Conservation (phyloP, 2,888 invertebrate species). For the Monopis laevigella region DNA sequence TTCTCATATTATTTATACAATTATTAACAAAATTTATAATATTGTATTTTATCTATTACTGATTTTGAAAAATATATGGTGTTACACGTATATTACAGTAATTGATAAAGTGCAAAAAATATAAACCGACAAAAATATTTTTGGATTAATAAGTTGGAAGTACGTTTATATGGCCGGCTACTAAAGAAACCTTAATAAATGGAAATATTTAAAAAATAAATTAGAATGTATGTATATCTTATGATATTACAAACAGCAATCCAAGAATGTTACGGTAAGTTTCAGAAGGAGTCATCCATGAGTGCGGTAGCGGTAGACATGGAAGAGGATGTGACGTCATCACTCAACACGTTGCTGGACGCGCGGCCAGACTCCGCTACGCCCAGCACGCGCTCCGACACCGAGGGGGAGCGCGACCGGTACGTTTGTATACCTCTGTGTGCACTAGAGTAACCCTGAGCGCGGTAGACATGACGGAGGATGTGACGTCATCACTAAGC, state of each 20-base stretch:
- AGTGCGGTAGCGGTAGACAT: slow-evolving; percentile 91
- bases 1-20: no score
- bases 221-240: background rate
- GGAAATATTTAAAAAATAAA: background rate
- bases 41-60: no score
- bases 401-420: slow-evolving; percentile 48
- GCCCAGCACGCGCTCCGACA: slow-evolving; percentile 42
- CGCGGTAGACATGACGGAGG: background rate
- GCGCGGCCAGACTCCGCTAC: slow-evolving; percentile 70
- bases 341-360: slow-evolving; percentile 89
- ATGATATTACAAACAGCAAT: background rate
- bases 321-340: slow-evolving; percentile 93
- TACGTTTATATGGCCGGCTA: no score
- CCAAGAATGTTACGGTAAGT: slow-evolving; percentile 29
- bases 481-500: background rate
- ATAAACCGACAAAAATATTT: no score
- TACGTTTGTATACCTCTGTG: slow-evolving; percentile 18
- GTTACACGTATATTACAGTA: no score
- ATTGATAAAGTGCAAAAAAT: no score
- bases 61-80: no score
- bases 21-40: no score
- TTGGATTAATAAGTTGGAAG: no score
- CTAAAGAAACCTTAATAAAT: no score
- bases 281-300: slow-evolving; percentile 79
- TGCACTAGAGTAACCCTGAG: no score